Base-by-base conservation (phyloP, 2,888 invertebrate genomes). In the Cylindroiulus punctatus region DNA sequence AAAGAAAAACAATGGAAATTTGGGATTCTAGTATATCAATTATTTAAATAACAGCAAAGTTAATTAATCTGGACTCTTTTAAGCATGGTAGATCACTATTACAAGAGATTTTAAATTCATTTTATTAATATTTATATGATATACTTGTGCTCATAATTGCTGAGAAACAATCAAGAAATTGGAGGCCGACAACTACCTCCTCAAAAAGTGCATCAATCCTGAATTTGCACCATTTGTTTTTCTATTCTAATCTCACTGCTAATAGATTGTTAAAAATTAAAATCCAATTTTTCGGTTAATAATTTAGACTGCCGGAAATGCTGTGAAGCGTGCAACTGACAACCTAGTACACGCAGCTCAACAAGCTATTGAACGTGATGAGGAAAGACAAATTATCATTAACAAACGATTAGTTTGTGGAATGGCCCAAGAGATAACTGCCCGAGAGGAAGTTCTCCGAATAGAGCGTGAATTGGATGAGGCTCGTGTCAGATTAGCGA, bases 271-370 rank as follows among this genome's bases (percentile, higher is more conserved):
- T 52, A 17, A 22, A 65, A 8, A n/a, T 57, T 8, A 65, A 26
- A 65, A 65, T 22, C 57, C 12, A 12, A 22, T 65, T 65, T 1
- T 5, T 30, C 30, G 17, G 17, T 76, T 76, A 30, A 76, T 76
- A 30, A 26, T 76, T 10, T 95, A 98, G 91, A 94, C 95, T 19
- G 98, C 98, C 0, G 98, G 98, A 19, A 98, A 98, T 89, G 98
- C 97, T 4, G 99, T 99, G 1, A 98, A 99, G 92, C 93, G 97
- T 88, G 98, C 99, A 3, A 99, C 99, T 0, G 99, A 99, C 91
- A 98, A 98, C 92, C 92, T 99, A 89, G 99, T 99, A 30, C 93
- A 95, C 40, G 97, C 98, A 0, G 98, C 99, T 0, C 95, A 98
- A 88, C 95, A 96, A 90, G 97, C 98, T 40, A 96, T 98, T 87